phyloP scores from a whole-genome alignment of 2,113 vertebrate genomes.

The Tragelaphus strepsiceros region DNA sequence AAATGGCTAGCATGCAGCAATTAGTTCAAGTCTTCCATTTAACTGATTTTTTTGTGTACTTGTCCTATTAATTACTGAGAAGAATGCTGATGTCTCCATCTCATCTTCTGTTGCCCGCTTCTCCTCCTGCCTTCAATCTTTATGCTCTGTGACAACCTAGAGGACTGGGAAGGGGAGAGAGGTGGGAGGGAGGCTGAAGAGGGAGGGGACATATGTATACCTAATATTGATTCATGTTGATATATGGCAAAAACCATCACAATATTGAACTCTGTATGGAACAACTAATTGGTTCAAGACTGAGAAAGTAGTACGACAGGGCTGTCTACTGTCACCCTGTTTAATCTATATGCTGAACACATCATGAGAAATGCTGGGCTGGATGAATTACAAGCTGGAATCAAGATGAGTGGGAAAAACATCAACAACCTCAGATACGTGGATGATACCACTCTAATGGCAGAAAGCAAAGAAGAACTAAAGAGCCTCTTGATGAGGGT shows the following conservation, averaged over 20 bases:
- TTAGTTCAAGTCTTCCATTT: slow-evolving; percentile 11
- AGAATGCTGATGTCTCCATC: background rate
- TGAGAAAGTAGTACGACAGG: background rate
- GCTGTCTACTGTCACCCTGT: background rate
- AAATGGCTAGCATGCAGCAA: background rate
- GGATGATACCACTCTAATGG: background rate
- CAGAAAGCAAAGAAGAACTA: background rate
- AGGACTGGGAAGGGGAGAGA: background rate
- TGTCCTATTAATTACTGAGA: background rate
- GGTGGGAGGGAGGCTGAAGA: background rate
- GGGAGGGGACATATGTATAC: background rate
- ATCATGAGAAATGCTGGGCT: background rate
- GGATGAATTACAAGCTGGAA: background rate
- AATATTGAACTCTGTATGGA: background rate
- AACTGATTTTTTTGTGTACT: background rate
- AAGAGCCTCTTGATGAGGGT: background rate
- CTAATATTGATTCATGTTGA: background rate
- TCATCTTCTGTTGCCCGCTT: background rate
- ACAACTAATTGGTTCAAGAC: background rate
- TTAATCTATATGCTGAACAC: background rate
- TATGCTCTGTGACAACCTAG: background rate
- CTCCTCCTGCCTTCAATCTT: background rate
- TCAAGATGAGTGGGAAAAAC: background rate
- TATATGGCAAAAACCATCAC: background rate
- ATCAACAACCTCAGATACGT: background rate